phyloP scores from a whole-genome alignment of 2,888 invertebrate species.

The Hirtodrosophila confusa region DNA sequence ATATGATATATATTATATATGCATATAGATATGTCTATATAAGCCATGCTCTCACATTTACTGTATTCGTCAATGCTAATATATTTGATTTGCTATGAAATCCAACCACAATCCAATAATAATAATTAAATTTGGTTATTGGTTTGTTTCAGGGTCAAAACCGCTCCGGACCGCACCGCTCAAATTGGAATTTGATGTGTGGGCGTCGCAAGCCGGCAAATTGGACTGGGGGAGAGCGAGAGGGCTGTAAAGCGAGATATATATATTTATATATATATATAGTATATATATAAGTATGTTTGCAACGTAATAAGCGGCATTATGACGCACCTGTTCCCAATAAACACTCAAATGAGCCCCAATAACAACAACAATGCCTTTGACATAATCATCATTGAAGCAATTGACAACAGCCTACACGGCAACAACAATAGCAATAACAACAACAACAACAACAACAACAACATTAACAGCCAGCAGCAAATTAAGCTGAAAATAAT shows the following conservation, averaged over 20 bases:
- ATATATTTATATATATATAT: too few relatives aligned
- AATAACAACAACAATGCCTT: constrained; percentile 6
- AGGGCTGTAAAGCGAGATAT: too few relatives aligned
- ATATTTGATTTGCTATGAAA: background rate
- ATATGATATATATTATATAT: too few relatives aligned
- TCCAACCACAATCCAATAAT: constrained; percentile 10
- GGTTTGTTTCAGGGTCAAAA: constrained; percentile 7
- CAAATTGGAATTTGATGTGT: constrained; percentile 14
- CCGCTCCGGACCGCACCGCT: too few relatives aligned
- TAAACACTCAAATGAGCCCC: constrained; percentile 21
- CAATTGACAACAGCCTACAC: constrained; percentile 30
- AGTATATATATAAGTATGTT: constrained; percentile 1
- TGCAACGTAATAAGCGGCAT: constrained; percentile 32
- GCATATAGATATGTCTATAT: too few relatives aligned
- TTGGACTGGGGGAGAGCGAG: too few relatives aligned
- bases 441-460: background rate
- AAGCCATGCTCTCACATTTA: background rate
- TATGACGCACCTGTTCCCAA: constrained; percentile 52
- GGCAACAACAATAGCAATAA: background rate
- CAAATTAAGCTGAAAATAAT: constrained; percentile 28
- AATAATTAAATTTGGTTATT: constrained; percentile 22
- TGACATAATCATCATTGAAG: constrained; percentile 24
- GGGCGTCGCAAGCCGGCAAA: background rate
- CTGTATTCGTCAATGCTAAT: background rate
- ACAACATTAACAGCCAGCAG: background rate